These are phyloP conservation scores for Papilio glaucus DNA, from an alignment of 1,140 invertebrate species.

Conservation along the genomic window DNA sequence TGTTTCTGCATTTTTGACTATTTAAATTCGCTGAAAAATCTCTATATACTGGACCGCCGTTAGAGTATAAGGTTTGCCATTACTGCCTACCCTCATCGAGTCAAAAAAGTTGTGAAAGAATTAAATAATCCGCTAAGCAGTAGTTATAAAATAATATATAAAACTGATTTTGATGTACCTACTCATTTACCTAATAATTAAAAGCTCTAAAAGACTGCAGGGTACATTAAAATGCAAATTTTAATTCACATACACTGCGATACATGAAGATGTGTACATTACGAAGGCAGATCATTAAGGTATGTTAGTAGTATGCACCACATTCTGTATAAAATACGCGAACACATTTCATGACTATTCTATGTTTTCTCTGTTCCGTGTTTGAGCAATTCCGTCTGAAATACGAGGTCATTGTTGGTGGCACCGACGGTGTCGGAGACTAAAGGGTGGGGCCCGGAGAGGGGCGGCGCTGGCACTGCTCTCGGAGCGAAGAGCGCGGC, in stretches of 20 bases:
- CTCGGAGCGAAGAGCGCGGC: conserved; percentile 60
- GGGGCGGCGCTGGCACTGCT: conserved; percentile 54
- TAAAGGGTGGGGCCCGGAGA: conserved; percentile 50
- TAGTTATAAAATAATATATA: neutral
- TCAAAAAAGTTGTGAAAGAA: neutral
- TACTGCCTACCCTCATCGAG: neutral
- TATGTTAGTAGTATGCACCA: neutral
- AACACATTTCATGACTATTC: conserved; percentile 54
- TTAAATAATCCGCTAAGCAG: neutral
- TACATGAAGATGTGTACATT: neutral
- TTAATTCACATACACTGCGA: neutral
- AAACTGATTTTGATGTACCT: neutral
- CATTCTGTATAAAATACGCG: conserved; percentile 33
- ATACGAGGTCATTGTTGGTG: conserved; percentile 82
- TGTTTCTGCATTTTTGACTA: no score
- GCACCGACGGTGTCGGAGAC: conserved; percentile 68
- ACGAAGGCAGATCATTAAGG: conserved; percentile 21
- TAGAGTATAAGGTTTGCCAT: neutral
- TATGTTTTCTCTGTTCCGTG: conserved; percentile 74
- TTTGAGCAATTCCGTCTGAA: conserved; percentile 81
- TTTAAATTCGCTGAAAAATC: no score
- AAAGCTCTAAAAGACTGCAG: no score
- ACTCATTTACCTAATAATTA: neutral
- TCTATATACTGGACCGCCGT: no score
- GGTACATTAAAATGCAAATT: no score